These are phyloP conservation scores for Leiothrix lutea DNA, from an alignment of 2,113 vertebrate species.

Conservation along the genomic window DNA sequence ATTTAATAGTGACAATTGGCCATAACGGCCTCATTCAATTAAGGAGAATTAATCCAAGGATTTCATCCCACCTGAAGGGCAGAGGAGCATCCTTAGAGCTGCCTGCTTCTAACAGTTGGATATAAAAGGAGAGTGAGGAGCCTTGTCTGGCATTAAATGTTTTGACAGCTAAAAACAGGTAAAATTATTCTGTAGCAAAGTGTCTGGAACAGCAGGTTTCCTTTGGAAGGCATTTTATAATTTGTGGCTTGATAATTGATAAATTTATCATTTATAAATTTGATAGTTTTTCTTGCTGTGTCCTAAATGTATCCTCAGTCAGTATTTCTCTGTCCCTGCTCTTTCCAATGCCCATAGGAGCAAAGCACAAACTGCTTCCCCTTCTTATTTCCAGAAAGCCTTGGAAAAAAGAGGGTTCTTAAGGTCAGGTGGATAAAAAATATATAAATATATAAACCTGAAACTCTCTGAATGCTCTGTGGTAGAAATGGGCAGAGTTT, in stretches of 20 bases:
- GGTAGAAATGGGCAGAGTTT: neutral
- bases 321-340: neutral
- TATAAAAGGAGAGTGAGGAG: neutral
- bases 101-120: neutral
- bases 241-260: neutral
- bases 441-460: fast-evolving
- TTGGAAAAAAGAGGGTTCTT: neutral
- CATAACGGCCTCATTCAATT: fast-evolving
- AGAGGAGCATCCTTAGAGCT: neutral
- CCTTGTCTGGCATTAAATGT: neutral
- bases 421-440: neutral
- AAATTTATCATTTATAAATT: too few relatives aligned
- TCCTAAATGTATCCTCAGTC: neutral
- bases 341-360: neutral
- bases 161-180: neutral
- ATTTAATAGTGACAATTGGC: neutral
- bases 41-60: neutral
- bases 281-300: neutral
- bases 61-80: neutral
- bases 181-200: neutral
- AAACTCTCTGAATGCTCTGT: neutral
- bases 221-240: neutral
- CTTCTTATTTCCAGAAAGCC: neutral
- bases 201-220: neutral
- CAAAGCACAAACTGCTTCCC: neutral